Percentiles rank a stretch among this genome's conserved stretches.
Evolutionary conservation across 2,888 invertebrate genomes (phyloP).

Genomic region (Pseudanteris insignis): DNA sequence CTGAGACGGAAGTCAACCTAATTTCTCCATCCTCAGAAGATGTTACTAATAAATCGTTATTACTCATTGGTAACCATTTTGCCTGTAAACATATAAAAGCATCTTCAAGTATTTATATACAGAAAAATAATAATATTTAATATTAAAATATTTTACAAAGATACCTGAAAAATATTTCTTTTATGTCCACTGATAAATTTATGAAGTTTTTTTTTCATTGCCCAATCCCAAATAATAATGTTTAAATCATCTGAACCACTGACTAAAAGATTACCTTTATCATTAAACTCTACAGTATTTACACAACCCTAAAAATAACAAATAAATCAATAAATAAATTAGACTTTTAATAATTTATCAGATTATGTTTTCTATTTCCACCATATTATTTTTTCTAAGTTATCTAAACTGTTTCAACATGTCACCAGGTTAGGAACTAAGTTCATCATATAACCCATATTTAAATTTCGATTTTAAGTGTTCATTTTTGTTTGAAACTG

Average conservation of each 20-base stretch:
- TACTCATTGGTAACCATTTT: slow-evolving; percentile 84
- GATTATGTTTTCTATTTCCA: too few relatives aligned
- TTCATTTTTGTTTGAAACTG: too few relatives aligned
- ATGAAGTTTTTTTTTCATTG: slow-evolving; percentile 73
- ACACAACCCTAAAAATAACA: slow-evolving; percentile 84
- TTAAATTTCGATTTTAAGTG: too few relatives aligned
- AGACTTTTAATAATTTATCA: too few relatives aligned
- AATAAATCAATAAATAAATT: too few relatives aligned
- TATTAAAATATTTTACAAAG: slow-evolving; percentile 10
- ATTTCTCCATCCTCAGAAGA: slow-evolving; percentile 92
- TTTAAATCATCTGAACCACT: slow-evolving; percentile 92
- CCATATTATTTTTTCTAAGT: too few relatives aligned
- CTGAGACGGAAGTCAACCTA: slow-evolving; percentile 69
- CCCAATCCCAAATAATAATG: slow-evolving; percentile 93
- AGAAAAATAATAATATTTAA: too few relatives aligned
- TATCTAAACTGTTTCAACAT: too few relatives aligned
- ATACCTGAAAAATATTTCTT: slow-evolving; percentile 88
- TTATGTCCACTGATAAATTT: slow-evolving; percentile 83
- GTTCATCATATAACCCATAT: too few relatives aligned
- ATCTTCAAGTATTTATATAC: too few relatives aligned
- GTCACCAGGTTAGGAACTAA: too few relatives aligned
- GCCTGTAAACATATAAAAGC: too few relatives aligned
- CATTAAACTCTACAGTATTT: slow-evolving; percentile 90
- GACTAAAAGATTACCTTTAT: slow-evolving; percentile 77
- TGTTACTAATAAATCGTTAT: slow-evolving; percentile 85